Percentiles rank a stretch among this genome's conserved stretches.
Evolutionary conservation across 2,888 invertebrate genomes (phyloP).

Genomic region (Mesorhabditis sp.): DNA sequence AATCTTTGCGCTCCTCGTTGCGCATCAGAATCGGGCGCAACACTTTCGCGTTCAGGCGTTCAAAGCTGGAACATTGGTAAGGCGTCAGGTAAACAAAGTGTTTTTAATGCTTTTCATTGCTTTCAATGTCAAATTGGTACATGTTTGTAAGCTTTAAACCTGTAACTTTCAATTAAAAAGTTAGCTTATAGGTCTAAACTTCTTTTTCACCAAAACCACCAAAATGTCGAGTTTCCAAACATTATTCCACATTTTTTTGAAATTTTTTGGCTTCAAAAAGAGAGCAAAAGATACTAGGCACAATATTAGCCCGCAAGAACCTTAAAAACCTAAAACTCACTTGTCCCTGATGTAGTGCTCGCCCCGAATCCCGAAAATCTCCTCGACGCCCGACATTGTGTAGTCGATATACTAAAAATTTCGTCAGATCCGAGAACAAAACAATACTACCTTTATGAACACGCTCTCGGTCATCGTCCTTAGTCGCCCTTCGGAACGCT

Average conservation of each 20-base stretch:
- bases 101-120: constrained; percentile 2
- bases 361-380: constrained; percentile 88
- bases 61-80: constrained; percentile 29
- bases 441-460: constrained; percentile 77
- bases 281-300: too few relatives aligned
- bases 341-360: constrained; percentile 44
- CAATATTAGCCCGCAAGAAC: too few relatives aligned
- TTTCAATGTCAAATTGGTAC: not conserved
- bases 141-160: too few relatives aligned
- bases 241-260: too few relatives aligned
- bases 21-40: constrained; percentile 47
- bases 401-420: constrained; percentile 86
- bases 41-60: constrained; percentile 50
- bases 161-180: too few relatives aligned
- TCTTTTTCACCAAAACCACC: too few relatives aligned
- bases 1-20: constrained; percentile 36
- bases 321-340: constrained; percentile 18
- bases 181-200: too few relatives aligned
- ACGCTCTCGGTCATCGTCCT: constrained; percentile 95
- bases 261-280: too few relatives aligned
- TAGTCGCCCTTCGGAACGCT: constrained; percentile 80
- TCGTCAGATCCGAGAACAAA: not conserved
- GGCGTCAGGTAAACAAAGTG: too few relatives aligned
- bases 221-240: too few relatives aligned
- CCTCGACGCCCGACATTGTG: constrained; percentile 93